A percentile compares a stretch with the other conserved stretches of the same genome.
phyloP scores from a whole-genome alignment of 2,113 vertebrate species.

The Helogale parvula region DNA sequence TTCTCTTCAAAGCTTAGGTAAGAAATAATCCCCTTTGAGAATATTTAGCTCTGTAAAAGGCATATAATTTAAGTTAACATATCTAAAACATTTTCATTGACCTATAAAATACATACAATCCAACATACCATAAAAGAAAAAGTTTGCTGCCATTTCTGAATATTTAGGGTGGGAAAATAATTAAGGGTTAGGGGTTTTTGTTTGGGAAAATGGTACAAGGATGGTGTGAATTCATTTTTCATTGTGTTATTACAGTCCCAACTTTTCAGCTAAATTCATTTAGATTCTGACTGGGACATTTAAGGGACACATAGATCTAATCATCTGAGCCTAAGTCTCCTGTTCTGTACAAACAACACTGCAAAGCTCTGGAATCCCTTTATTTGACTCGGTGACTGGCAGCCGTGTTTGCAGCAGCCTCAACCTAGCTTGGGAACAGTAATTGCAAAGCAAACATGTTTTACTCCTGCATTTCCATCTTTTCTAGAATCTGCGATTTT shows the following conservation, averaged over 20 bases:
- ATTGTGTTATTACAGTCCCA: background rate
- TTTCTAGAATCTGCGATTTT: conserved; percentile 34
- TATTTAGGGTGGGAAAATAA: conserved; percentile 7
- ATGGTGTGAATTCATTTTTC: background rate
- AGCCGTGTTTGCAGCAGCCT: background rate
- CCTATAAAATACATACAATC: background rate
- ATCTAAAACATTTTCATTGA: background rate
- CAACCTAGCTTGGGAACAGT: background rate
- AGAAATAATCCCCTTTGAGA: background rate
- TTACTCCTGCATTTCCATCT: conserved; percentile 53
- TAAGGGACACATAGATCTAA: conserved; percentile 6
- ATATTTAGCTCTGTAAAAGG: background rate
- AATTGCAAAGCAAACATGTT: conserved; percentile 67
- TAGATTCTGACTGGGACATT: background rate
- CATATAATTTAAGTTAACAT: background rate
- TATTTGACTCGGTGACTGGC: conserved; percentile 46
- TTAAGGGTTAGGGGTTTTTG: background rate
- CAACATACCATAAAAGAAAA: background rate
- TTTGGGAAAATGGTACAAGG: background rate
- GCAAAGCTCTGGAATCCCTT: conserved; percentile 10
- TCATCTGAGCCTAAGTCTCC: background rate
- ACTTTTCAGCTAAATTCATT: conserved; percentile 26
- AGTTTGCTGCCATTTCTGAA: background rate
- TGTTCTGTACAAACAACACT: conserved; percentile 35
- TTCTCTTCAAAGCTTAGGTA: background rate